phyloP scores from a whole-genome alignment of 2,113 vertebrate genomes.

The Passer domesticus region DNA sequence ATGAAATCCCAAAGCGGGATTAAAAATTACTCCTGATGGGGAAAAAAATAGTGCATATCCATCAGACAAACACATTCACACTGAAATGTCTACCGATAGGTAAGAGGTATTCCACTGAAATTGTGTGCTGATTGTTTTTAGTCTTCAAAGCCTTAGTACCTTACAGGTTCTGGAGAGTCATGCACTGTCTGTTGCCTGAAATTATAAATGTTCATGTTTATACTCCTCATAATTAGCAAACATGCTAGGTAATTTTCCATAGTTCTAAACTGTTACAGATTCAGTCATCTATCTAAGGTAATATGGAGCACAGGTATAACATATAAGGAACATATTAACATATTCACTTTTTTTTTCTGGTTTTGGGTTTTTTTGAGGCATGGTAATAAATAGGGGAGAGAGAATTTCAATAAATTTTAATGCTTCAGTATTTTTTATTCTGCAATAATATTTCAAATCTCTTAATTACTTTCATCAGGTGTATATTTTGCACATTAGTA shows the following conservation, averaged over 20 bases:
- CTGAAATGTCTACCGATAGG: background rate
- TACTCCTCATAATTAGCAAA: background rate
- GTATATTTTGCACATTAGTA: background rate
- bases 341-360: background rate
- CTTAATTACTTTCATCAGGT: background rate
- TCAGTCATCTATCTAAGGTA: background rate
- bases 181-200: background rate
- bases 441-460: background rate
- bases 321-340: background rate
- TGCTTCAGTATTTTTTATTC: background rate
- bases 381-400: background rate
- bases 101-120: background rate
- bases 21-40: background rate
- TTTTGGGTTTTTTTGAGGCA: background rate
- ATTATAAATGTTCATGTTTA: background rate
- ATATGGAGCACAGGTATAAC: background rate
- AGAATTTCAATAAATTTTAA: background rate
- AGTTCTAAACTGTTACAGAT: background rate
- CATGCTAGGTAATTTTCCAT: background rate
- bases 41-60: fast-evolving
- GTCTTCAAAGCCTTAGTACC: background rate
- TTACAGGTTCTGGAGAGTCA: background rate
- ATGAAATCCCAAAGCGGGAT: background rate
- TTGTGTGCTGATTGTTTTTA: background rate
- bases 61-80: background rate